These are phyloP conservation scores for Laothoe populi DNA, from an alignment of 2,888 invertebrate genomes.

Conservation along the genomic window DNA sequence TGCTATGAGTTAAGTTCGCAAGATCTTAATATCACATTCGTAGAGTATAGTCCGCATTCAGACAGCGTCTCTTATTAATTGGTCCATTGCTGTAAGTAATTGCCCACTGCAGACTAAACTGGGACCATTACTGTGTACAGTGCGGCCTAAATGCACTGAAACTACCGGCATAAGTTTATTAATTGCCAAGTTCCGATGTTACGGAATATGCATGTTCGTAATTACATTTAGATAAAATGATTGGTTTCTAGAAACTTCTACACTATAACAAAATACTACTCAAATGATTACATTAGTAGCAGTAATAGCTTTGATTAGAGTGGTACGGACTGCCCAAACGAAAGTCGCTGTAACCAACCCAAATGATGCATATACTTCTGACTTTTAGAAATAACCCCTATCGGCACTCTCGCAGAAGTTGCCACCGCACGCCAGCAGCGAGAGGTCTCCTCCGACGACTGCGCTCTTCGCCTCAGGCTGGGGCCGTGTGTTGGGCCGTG, in stretches of 20 bases:
- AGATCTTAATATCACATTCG: constrained; percentile 45
- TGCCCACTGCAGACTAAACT: constrained; percentile 54
- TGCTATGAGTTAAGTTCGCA: constrained; percentile 26
- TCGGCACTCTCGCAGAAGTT: no score
- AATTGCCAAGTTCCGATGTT: constrained; percentile 39
- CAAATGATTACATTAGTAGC: no score
- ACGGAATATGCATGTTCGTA: constrained; percentile 19
- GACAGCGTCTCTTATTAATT: constrained; percentile 56
- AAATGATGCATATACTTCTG: no score
- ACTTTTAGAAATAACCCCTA: no score
- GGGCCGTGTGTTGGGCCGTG: no score
- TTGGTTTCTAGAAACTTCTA: neutral
- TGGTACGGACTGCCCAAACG: no score
- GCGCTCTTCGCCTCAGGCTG: no score
- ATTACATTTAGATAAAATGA: constrained; percentile 17
- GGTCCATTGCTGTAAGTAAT: constrained; percentile 63
- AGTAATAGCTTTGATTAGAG: neutral
- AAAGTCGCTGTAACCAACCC: no score
- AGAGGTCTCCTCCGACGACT: no score
- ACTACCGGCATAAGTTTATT: constrained; percentile 52
- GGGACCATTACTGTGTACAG: constrained; percentile 51
- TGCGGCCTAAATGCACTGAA: constrained; percentile 45
- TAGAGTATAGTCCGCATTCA: constrained; percentile 47
- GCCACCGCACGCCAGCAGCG: no score
- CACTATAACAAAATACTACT: neutral